Conservation (phyloP, 2,113 vertebrate genomes). For the Antigone vipio region DNA sequence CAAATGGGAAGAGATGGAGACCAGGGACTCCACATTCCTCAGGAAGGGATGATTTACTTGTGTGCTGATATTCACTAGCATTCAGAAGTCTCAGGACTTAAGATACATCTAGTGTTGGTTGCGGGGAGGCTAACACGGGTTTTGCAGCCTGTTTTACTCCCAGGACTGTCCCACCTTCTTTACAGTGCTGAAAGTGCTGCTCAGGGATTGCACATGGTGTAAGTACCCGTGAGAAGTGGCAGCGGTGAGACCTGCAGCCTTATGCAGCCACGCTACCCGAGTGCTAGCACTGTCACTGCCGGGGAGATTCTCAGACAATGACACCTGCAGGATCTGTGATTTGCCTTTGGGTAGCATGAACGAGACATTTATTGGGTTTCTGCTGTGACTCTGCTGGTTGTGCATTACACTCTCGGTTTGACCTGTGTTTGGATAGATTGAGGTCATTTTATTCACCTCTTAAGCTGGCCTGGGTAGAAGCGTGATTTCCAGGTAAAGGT, state of each 20-base stretch:
- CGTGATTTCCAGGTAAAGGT: not conserved
- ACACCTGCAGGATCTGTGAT: not conserved
- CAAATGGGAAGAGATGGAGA: not conserved
- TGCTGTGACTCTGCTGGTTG: not conserved
- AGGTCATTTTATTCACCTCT: not conserved
- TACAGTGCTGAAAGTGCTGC: not conserved
- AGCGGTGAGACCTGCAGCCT: not conserved
- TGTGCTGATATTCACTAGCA: not conserved
- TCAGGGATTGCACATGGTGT: no score
- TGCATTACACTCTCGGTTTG: not conserved
- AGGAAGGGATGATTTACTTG: not conserved
- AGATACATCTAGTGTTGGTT: not conserved
- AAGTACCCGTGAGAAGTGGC: not conserved
- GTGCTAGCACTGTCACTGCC: not conserved
- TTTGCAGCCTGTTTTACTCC: not conserved
- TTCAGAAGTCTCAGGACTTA: not conserved
- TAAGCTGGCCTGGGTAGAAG: not conserved
- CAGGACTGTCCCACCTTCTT: not conserved
- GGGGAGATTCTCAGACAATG: not conserved
- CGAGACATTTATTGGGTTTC: not conserved
- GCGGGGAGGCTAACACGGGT: not conserved
- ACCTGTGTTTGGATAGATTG: not conserved
- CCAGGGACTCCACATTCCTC: not conserved
- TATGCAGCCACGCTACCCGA: not conserved
- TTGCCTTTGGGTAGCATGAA: not conserved